These are phyloP conservation scores for Rhyacichthys aspro DNA, from an alignment of 2,797 vertebrate species.

Conservation along the genomic window DNA sequence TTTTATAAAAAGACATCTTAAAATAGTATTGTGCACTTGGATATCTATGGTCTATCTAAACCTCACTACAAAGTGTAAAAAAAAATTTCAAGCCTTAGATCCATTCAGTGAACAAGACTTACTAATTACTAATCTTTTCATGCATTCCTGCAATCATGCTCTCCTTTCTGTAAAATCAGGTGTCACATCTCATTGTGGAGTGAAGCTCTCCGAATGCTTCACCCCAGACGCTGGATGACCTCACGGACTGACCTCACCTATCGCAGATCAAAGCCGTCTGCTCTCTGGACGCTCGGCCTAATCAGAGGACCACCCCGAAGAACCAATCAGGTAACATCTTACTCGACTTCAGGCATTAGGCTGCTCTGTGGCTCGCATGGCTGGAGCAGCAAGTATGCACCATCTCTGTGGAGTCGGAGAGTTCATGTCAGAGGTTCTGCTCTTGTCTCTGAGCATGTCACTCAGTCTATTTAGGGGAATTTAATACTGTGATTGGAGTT, in stretches of 20 bases:
- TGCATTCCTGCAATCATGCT: slow-evolving; percentile 37
- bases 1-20: no score
- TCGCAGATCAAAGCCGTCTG: slow-evolving; percentile 65
- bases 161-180: slow-evolving; percentile 42
- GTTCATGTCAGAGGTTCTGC: slow-evolving; percentile 24
- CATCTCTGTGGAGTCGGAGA: slow-evolving; percentile 20
- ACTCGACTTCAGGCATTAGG: slow-evolving; percentile 57
- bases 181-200: slow-evolving; percentile 59
- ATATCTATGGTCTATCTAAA: neutral
- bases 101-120: slow-evolving; percentile 41
- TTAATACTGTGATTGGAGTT: slow-evolving; percentile 40
- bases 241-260: slow-evolving; percentile 63
- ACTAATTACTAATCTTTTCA: slow-evolving; percentile 21
- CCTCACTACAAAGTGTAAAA: slow-evolving; percentile 4
- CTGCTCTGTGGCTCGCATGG: slow-evolving; percentile 28
- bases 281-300: slow-evolving; percentile 59
- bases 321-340: slow-evolving; percentile 71
- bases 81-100: no score
- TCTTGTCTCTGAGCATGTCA: slow-evolving; percentile 35
- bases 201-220: slow-evolving; percentile 55
- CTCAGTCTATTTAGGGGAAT: slow-evolving; percentile 22
- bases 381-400: slow-evolving; percentile 19
- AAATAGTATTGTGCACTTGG: neutral
- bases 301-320: slow-evolving; percentile 70
- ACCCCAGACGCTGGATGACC: slow-evolving; percentile 57